Conservation (phyloP, 2,888 invertebrate genomes). For the Melinaea marsaeus region DNA sequence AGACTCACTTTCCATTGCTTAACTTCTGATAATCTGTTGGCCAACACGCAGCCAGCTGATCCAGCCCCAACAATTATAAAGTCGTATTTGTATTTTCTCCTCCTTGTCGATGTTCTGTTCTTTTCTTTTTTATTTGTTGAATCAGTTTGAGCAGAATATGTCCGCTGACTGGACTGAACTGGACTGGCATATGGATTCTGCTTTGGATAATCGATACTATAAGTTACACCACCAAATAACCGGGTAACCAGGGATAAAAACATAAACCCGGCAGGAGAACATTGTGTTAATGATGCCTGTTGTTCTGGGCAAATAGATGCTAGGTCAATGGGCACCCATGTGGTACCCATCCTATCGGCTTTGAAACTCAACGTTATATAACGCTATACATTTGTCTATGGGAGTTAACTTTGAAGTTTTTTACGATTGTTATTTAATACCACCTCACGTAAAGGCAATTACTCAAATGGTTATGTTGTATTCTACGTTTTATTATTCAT, state of each 20-base stretch:
- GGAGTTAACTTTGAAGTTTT: background rate
- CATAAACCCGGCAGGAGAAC: slow-evolving; percentile 77
- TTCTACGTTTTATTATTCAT: too few species aligned
- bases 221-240: slow-evolving; percentile 76
- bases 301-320: slow-evolving; percentile 64
- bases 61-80: slow-evolving; percentile 83
- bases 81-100: slow-evolving; percentile 58
- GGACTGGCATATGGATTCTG: slow-evolving; percentile 1
- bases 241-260: slow-evolving; percentile 77
- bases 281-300: slow-evolving; percentile 74
- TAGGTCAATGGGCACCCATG: slow-evolving; percentile 61
- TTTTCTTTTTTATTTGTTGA: slow-evolving; percentile 40
- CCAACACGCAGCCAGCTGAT: slow-evolving; percentile 82
- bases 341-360: slow-evolving; percentile 12
- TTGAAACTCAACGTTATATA: background rate
- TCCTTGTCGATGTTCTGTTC: slow-evolving; percentile 25
- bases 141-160: slow-evolving; percentile 29
- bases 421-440: too few species aligned
- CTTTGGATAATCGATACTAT: slow-evolving; percentile 42
- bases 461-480: too few species aligned
- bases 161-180: too few species aligned
- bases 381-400: background rate
- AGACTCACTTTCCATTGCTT: slow-evolving; percentile 75
- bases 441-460: too few species aligned
- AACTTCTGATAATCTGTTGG: slow-evolving; percentile 80